phyloP scores from a whole-genome alignment of 2,113 vertebrate species.

The Trogon surrucura region DNA sequence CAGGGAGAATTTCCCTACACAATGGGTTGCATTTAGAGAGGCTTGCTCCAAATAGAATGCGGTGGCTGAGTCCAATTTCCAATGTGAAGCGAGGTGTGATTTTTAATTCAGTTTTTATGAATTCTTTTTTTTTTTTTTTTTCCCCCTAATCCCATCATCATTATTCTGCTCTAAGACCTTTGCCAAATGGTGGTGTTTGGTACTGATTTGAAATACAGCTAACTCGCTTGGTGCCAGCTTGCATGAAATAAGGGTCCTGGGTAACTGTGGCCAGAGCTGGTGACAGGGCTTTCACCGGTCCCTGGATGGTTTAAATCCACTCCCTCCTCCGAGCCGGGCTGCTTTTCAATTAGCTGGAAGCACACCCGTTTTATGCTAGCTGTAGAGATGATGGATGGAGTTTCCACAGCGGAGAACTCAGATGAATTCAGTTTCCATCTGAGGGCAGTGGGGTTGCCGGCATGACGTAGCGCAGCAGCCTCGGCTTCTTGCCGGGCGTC shows the following conservation, averaged over 20 bases:
- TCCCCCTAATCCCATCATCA: not conserved
- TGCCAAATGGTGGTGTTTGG: not conserved
- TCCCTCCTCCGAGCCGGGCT: not conserved
- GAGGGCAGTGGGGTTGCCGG: fast-evolving
- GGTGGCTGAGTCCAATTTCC: not conserved
- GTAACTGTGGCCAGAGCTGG: not conserved
- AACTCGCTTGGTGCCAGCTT: not conserved
- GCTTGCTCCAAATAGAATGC: not conserved
- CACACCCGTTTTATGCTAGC: not conserved
- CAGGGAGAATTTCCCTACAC: constrained; percentile 16
- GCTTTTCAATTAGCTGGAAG: not conserved
- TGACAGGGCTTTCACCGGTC: not conserved
- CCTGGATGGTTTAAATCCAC: not conserved
- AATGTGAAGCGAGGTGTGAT: constrained; percentile 39
- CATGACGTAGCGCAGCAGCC: fast-evolving
- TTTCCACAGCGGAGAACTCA: not conserved
- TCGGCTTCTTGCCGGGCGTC: not conserved
- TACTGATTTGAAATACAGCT: not conserved
- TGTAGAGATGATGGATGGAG: not conserved
- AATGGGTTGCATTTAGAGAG: constrained; percentile 22
- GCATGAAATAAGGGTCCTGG: not conserved
- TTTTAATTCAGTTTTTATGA: constrained; percentile 44
- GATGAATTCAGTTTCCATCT: not conserved
- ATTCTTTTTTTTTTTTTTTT: not conserved
- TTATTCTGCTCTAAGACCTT: not conserved